These are phyloP conservation scores for Astreopora myriophthalma DNA, from an alignment of 64 coral and sea anemone genomes.

Conservation along the genomic window DNA sequence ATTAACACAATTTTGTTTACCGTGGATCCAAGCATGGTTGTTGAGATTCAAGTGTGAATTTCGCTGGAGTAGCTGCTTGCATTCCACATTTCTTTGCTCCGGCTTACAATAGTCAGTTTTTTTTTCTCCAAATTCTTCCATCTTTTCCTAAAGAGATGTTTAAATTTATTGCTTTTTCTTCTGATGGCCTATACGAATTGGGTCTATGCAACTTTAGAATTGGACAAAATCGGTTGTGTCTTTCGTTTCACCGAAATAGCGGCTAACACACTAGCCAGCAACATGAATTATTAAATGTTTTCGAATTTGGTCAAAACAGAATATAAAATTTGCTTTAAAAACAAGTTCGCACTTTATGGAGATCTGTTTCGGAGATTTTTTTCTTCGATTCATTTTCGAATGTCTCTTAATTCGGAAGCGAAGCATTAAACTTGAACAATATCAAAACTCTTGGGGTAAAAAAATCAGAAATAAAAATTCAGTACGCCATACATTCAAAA, in stretches of 20 bases:
- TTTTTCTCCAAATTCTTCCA: background rate
- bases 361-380: background rate
- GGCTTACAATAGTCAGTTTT: background rate
- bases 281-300: constrained; percentile 4
- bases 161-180: background rate
- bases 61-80: background rate
- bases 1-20: background rate
- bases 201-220: background rate
- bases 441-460: too few relatives aligned
- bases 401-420: background rate
- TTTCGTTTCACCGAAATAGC: background rate
- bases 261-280: background rate
- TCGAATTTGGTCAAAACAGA: background rate
- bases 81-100: background rate
- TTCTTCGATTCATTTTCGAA: background rate
- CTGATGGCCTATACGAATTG: background rate
- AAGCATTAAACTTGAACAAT: background rate
- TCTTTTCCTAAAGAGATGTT: background rate
- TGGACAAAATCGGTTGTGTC: background rate
- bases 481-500: too few relatives aligned
- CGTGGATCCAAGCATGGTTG: background rate
- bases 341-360: background rate
- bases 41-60: background rate
- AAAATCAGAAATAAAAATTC: too few relatives aligned
- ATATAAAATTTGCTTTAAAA: background rate